Evolutionary conservation across 1,140 invertebrate genomes (phyloP).

Genomic region (Dreissena polymorpha): DNA sequence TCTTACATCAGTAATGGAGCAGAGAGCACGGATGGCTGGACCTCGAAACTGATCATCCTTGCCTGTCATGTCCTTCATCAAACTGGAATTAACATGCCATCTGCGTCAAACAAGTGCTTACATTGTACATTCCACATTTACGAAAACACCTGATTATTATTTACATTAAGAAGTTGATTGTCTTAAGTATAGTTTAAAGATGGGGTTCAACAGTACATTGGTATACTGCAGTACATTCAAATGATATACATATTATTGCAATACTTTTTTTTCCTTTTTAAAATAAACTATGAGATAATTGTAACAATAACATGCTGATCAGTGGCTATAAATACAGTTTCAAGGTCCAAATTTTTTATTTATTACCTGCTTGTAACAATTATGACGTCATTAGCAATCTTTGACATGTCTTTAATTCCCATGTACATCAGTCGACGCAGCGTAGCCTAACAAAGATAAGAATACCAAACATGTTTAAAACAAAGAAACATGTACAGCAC

Average conservation of each 20-base stretch:
- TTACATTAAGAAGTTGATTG: background rate
- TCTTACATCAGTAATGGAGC: conserved; percentile 96
- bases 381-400: conserved; percentile 98
- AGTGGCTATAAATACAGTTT: too few species aligned
- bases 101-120: background rate
- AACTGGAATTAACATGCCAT: conserved; percentile 83
- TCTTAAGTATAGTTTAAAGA: too few species aligned
- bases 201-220: too few species aligned
- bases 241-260: too few species aligned
- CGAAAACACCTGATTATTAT: background rate
- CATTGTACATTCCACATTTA: background rate
- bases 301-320: too few species aligned
- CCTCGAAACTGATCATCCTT: conserved; percentile 97
- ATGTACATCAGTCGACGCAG: conserved; percentile 97
- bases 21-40: conserved; percentile 97
- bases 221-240: too few species aligned
- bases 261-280: too few species aligned
- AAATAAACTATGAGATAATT: too few species aligned
- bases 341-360: too few species aligned
- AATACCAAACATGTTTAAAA: too few species aligned
- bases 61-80: conserved; percentile 99
- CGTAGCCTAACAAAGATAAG: conserved; percentile 80
- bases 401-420: conserved; percentile 97
- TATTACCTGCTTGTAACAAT: conserved; percentile 90
- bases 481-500: too few species aligned